Conservation (phyloP, 2,888 invertebrate species). For the Fragum sueziense region DNA sequence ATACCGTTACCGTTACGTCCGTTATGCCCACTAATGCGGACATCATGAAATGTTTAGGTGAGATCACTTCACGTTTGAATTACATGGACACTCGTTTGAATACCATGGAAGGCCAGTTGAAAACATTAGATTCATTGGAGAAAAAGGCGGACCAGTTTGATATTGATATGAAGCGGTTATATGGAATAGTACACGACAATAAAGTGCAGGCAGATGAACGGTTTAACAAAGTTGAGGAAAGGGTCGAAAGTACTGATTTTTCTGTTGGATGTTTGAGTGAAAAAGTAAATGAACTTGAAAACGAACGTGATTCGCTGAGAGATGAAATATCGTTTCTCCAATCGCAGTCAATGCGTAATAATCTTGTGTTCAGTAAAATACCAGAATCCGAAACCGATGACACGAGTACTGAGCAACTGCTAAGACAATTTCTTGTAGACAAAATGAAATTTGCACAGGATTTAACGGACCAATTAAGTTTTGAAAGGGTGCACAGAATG, state of each 20-base stretch:
- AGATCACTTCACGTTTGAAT: neutral
- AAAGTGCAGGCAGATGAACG: neutral
- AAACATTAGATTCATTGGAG: too few species aligned
- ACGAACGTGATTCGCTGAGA: too few species aligned
- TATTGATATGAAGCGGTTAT: too few species aligned
- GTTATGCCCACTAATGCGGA: neutral
- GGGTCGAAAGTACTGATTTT: constrained; percentile 17
- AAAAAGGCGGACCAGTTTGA: too few species aligned
- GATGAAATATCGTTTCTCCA: neutral
- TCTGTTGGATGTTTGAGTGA: neutral
- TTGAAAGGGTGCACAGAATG: constrained; percentile 27
- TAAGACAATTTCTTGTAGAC: neutral
- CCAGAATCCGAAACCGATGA: neutral
- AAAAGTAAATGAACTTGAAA: constrained; percentile 5
- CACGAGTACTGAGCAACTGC: neutral
- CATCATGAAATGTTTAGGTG: neutral
- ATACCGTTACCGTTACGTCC: neutral
- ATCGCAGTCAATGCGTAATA: constrained; percentile 1
- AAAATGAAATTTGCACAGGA: constrained; percentile 11
- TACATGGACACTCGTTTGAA: neutral
- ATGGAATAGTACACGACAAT: too few species aligned
- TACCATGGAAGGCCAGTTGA: too few species aligned
- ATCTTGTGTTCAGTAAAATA: neutral
- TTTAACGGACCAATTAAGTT: neutral
- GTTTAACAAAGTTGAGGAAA: neutral